Base-by-base conservation (phyloP, 2,888 invertebrate species). In the Patella ulyssiponensis region DNA sequence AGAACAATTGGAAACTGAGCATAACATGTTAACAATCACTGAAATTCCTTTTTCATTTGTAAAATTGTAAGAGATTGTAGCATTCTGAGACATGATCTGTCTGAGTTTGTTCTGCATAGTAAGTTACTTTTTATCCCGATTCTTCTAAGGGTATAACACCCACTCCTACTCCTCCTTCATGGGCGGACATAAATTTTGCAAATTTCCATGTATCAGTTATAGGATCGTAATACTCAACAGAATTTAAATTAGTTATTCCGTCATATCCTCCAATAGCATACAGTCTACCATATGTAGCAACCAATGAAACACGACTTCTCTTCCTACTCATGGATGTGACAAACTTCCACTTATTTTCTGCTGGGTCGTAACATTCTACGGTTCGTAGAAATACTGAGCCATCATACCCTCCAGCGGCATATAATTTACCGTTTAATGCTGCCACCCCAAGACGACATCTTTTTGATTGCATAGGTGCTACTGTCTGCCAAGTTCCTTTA, bases 101-200 rank as follows among this genome's bases (percentile, higher is more conserved):
- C 44, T 44, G 44, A 9, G 44, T 44, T 44, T 44, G 7, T 44
- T 44, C 44, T 44, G 7, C 44, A 44, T 44, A 44, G 7, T 44
- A 7, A 44, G 1, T 7, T 9, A 44, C 9, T 33, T 2, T 64
- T 15, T 64, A 64, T 23, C 20, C 58, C 23, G 84, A 83, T 9
- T 83, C 78, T 51, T 88, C 88, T 64, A 88, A 86, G 9, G 95
- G 95, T 84, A 96, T 94, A 7, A 96, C 96, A 0, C 96, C 96
- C 44, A 96, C 95, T n/a, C 96, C 96, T 0, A 97, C 96, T 1
- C 96, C 96, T 1, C 96, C 97, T 90, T 96, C 96, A 90, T 97
- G 97, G 2, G 95, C 96, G 84, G 95, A 94, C 96, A 96, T 96
- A 0, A 95, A 93, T 2, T 95, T 94, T 20, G 94, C 95, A 89